Evolutionary conservation across 2,113 vertebrate genomes (phyloP).

Genomic region (Rhinichthys klamathensis): DNA sequence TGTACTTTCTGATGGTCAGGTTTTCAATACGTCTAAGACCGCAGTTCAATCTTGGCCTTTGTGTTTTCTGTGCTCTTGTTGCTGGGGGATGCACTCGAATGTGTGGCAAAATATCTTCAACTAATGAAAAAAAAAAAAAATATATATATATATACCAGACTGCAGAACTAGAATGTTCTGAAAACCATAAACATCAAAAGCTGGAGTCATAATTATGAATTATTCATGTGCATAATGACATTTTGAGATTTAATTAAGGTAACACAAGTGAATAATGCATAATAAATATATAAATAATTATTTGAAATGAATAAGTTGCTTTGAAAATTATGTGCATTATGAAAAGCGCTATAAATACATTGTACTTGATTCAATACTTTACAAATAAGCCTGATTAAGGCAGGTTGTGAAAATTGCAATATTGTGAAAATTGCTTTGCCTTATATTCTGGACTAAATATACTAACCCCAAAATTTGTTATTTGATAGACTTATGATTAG

Average conservation of each 20-base stretch:
- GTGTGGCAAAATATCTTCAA: neutral
- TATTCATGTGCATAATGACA: neutral
- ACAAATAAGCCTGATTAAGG: neutral
- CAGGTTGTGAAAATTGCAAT: no score
- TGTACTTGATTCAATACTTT: neutral
- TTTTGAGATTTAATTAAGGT: conserved; percentile 8
- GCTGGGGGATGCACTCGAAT: neutral
- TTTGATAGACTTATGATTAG: neutral
- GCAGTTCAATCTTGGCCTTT: neutral
- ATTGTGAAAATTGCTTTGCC: neutral
- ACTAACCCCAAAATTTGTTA: neutral
- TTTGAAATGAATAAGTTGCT: neutral
- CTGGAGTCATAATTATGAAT: neutral
- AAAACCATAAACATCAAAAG: conserved; percentile 5
- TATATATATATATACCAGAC: neutral
- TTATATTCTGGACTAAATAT: neutral
- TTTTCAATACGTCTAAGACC: neutral
- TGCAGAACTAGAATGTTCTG: neutral
- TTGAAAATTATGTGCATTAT: neutral
- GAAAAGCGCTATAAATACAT: neutral
- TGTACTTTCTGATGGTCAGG: neutral
- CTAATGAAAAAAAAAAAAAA: no score
- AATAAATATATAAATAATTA: neutral
- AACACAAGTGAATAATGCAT: conserved; percentile 4
- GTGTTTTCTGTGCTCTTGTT: neutral